Evolutionary conservation across 2,113 vertebrate genomes (phyloP).

Genomic region (Mastomys coucha): DNA sequence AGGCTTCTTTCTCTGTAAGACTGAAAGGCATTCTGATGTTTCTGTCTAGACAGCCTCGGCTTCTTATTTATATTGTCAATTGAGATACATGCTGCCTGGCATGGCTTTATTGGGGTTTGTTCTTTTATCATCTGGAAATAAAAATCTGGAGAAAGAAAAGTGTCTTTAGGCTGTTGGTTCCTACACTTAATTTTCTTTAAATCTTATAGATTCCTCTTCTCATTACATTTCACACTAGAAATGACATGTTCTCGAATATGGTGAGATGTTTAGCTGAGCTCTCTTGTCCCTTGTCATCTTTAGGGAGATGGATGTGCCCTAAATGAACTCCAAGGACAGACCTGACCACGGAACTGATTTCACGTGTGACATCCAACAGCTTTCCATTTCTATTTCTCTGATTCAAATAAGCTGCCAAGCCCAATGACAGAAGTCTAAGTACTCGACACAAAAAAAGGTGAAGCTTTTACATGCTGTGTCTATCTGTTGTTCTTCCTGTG

Average conservation of each 20-base stretch:
- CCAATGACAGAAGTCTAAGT: not conserved
- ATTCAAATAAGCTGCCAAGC: slow-evolving; percentile 27
- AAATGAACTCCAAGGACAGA: not conserved
- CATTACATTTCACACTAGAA: not conserved
- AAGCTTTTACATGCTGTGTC: slow-evolving; percentile 29
- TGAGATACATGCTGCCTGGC: not conserved
- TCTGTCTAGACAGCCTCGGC: not conserved
- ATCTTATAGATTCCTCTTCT: not conserved
- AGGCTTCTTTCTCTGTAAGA: not conserved
- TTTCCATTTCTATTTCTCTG: not conserved
- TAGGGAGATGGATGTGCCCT: not conserved
- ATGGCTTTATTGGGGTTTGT: not conserved
- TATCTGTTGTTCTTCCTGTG: not conserved
- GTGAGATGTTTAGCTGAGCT: not conserved
- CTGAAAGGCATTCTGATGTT: not conserved
- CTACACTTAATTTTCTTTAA: slow-evolving; percentile 1
- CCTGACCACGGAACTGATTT: slow-evolving; percentile 16
- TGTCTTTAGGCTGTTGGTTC: not conserved
- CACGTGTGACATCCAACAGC: slow-evolving; percentile 6
- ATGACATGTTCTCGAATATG: not conserved
- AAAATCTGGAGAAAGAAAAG: not conserved
- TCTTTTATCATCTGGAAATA: not conserved
- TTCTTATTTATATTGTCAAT: not conserved
- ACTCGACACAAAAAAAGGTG: not conserved
- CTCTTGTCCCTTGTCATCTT: not conserved